Base-by-base conservation (phyloP, 2,888 invertebrate genomes). In the Petrolisthes manimaculis region DNA sequence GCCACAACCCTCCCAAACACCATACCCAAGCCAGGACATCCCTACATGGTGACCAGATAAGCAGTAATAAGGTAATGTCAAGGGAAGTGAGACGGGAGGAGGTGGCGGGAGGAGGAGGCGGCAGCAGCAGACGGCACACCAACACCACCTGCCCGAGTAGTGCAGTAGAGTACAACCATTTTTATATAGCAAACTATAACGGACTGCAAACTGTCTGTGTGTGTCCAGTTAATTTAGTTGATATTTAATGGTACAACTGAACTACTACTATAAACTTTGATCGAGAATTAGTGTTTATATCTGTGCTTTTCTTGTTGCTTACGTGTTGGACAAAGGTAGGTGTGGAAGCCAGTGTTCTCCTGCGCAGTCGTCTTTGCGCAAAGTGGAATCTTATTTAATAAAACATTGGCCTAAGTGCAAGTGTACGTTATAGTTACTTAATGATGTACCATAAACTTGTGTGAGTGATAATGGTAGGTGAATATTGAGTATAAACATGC, bases 161-260 rank as follows among this genome's bases (percentile, higher is more conserved):
- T 82, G 86, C 56, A 84, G 86, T 86, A 86, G 86, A 86, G 86
- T 86, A 86, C 86, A 86, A 86, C 75, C 75, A 86, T 86, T 86
- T 86, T 86, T 86, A 86, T 86, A 86, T 74, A 81, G 86, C 79
- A 82, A 86, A 71, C 37, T n/a, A 12, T 71, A n/a, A 71, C 21
- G 86, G 86, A 86, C 82, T 56, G 86, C 75, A 86, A 69, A 71
- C 71, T 82, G 82, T 82, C 54, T 79, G 69, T 85, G 80, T 74
- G 56, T 86, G 86, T 86, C 82, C 82, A 82, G 51, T 82, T 86
- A 82, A 74, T 82, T 82, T 86, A 86, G 81, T 82, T 86, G 75
- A 77, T 86, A 86, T 80, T 80, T 86, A 55, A 86, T 82, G 86
- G 86, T 86, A 86, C 86, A 86, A 86, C 80, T 86, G 86, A 75